phyloP scores from a whole-genome alignment of 2,888 invertebrate species.

The Octonoba sinensis region DNA sequence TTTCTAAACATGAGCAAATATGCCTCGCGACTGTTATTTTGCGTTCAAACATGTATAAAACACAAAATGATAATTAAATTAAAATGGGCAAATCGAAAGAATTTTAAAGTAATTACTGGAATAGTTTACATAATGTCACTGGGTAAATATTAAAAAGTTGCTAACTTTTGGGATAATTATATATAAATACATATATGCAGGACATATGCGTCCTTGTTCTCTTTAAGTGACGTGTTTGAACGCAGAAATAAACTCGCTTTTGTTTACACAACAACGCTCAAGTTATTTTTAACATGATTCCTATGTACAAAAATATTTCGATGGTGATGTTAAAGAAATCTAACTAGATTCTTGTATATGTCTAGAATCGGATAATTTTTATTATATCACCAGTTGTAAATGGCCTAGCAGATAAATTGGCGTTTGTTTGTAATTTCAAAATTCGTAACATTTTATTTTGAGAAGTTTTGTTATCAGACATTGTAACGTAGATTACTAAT shows the following conservation, averaged over 20 bases:
- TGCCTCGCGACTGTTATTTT: too few relatives aligned
- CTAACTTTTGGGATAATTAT: too few relatives aligned
- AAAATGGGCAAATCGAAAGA: too few relatives aligned
- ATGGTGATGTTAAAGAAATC: slow-evolving; percentile 40
- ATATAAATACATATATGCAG: too few relatives aligned
- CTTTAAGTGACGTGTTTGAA: too few relatives aligned
- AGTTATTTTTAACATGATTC: slow-evolving; percentile 59
- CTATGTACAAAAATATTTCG: slow-evolving; percentile 58
- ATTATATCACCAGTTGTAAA: slow-evolving; percentile 48
- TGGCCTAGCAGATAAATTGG: slow-evolving; percentile 60
- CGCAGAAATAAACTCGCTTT: slow-evolving; percentile 15
- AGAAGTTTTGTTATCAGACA: slow-evolving; percentile 56
- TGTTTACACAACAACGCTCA: slow-evolving; percentile 49
- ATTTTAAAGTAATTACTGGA: too few relatives aligned
- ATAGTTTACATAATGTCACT: too few relatives aligned
- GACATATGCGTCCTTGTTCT: too few relatives aligned
- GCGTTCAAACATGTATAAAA: too few relatives aligned
- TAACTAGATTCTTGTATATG: slow-evolving; percentile 58
- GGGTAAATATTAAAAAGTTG: too few relatives aligned
- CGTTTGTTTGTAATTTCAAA: slow-evolving; percentile 25
- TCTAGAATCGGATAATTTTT: slow-evolving; percentile 48
- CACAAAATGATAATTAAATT: too few relatives aligned
- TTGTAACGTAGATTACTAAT: slow-evolving; percentile 44
- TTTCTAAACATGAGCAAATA: too few relatives aligned
- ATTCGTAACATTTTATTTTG: slow-evolving; percentile 13